Evolutionary conservation across 2,888 invertebrate genomes (phyloP).

Genomic region (Nysson spinosus): DNA sequence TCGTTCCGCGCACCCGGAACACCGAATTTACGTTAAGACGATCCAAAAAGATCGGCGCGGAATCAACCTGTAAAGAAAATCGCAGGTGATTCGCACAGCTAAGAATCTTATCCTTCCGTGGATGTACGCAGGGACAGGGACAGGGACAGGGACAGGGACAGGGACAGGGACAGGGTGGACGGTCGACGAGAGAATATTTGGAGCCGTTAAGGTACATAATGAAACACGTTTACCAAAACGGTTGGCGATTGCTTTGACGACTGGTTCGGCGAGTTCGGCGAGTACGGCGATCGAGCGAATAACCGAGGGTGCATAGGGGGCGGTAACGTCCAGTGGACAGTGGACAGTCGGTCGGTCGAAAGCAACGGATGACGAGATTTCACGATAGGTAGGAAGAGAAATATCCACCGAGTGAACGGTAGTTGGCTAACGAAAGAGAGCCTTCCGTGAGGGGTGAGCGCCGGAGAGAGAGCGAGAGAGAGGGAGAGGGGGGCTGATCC

Average conservation of each 20-base stretch:
- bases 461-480: conserved; percentile 45
- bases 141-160: conserved; percentile 38
- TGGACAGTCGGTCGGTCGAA: too few relatives aligned
- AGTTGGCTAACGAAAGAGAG: conserved; percentile 31
- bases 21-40: neutral
- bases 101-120: too few relatives aligned
- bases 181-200: too few relatives aligned
- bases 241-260: too few relatives aligned
- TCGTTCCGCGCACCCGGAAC: neutral
- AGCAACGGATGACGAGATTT: too few relatives aligned
- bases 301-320: too few relatives aligned
- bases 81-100: conserved; percentile 39
- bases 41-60: conserved; percentile 62
- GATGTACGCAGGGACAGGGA: conserved; percentile 20
- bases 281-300: too few relatives aligned
- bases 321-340: too few relatives aligned
- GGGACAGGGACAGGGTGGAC: conserved; percentile 31
- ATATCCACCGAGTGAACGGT: conserved; percentile 21
- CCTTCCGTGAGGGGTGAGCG: conserved; percentile 18
- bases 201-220: too few relatives aligned
- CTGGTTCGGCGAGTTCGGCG: too few relatives aligned
- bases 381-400: conserved; percentile 25
- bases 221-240: too few relatives aligned
- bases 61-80: too few relatives aligned
- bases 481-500: conserved; percentile 27